Base-by-base conservation (phyloP, 2,888 invertebrate genomes). In the Protophormia terraenovae region DNA sequence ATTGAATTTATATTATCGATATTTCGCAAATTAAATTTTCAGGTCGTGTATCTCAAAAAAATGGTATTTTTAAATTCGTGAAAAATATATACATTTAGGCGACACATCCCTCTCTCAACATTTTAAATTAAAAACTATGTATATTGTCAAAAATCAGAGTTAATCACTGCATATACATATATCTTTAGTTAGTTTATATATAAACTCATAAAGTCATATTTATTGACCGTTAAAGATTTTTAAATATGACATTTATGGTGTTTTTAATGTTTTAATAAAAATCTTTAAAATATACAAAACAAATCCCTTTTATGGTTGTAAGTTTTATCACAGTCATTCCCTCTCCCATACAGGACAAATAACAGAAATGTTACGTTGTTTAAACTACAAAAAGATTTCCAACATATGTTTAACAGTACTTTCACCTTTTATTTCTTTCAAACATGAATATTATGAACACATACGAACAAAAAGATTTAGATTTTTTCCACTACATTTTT, bases 211-310 rank as follows among this genome's bases (percentile, higher is more conserved):
- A 50, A 73, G 55, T 41, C 62, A 27, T 22, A 75, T 85, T 82
- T 75, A 78, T 78, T 12, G 69, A 71, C 82, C 69, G 64, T 85
- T 75, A 73, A 69, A n/a, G n/a, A 78, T 24, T 75, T 69, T 75
- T n/a, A 75, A 64, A 81, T 69, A 75, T 85, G 81, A 85, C 75
- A 58, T 82, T 82, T 58, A 81, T 85, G 78, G 75, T 41, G 62
- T 64, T 69, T 75, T 85, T 78, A 69, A 81, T 75, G 69, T 58
- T 75, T 71, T 66, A 58, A 64, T 71, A 82, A 71, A 66, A 72
- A 41, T 58, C 41, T 27, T 32, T 10, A 62, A 67, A 78, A 29
- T n/a, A n/a, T 45, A 47, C 60, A 72, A 69, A 75, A 72, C 55
- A 78, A 78, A 85, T 77, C 69, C 77, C 69, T 22, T 38, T 79